A percentile compares a stretch with the other conserved stretches of the same genome.
Evolutionary conservation across 2,888 invertebrate genomes (phyloP).

Genomic region (Ormyrus nitidulus): DNA sequence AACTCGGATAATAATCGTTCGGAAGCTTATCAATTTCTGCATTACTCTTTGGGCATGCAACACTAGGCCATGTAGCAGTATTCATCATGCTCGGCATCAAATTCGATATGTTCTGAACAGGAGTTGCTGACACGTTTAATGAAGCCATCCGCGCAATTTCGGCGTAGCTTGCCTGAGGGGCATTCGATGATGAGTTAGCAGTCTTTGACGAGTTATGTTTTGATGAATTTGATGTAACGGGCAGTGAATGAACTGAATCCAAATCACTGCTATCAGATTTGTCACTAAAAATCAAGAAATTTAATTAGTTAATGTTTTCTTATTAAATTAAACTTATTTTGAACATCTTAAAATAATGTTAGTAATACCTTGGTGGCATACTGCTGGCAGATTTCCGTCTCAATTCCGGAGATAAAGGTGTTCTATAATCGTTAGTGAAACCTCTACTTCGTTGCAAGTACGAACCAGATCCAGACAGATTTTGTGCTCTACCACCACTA

Average conservation of each 20-base stretch:
- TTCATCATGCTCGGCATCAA: conserved; percentile 66
- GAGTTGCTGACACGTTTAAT: conserved; percentile 69
- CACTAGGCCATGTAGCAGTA: conserved; percentile 68
- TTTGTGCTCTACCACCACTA: conserved; percentile 72
- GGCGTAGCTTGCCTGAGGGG: conserved; percentile 84
- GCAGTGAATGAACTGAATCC: conserved; percentile 91
- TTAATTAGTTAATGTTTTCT: conserved; percentile 1
- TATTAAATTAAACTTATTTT: background rate
- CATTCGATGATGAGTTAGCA: conserved; percentile 72
- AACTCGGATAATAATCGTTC: conserved; percentile 72
- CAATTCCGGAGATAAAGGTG: conserved; percentile 71
- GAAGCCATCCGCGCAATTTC: conserved; percentile 84
- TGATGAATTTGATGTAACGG: conserved; percentile 78
- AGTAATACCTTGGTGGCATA: conserved; percentile 81
- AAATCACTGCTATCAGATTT: conserved; percentile 90
- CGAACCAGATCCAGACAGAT: conserved; percentile 69
- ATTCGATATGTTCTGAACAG: conserved; percentile 68
- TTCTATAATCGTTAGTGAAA: conserved; percentile 70
- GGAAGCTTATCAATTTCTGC: conserved; percentile 69
- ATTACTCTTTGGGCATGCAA: conserved; percentile 64
- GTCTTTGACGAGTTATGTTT: conserved; percentile 71
- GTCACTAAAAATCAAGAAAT: conserved; percentile 76
- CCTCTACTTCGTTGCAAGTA: conserved; percentile 71
- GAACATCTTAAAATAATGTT: background rate
- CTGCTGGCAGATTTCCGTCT: conserved; percentile 85